Conservation (phyloP, 2,113 vertebrate genomes). For the Xyliphius kryptos region DNA sequence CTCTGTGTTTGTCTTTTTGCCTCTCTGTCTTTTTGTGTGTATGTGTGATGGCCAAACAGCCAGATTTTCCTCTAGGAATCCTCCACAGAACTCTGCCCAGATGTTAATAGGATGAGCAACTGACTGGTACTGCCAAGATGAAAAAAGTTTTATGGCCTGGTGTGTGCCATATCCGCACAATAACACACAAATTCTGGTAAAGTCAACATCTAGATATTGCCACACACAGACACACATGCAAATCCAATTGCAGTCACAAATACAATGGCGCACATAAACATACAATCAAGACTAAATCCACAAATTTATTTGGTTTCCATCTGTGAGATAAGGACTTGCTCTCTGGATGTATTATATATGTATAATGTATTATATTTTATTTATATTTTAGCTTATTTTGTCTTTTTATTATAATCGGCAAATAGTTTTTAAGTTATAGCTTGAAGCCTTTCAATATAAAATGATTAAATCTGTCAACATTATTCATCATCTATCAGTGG, state of each 20-base stretch:
- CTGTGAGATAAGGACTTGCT: background rate
- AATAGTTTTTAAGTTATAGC: no score
- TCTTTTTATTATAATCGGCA: no score
- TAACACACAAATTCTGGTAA: constrained; percentile 24
- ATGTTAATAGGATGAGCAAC: background rate
- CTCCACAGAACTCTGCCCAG: constrained; percentile 20
- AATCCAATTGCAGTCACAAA: constrained; percentile 9
- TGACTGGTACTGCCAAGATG: constrained; percentile 16
- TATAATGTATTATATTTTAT: no score
- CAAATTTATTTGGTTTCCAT: constrained; percentile 6
- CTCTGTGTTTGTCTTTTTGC: no score
- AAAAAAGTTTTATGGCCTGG: constrained; percentile 10
- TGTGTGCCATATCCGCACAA: constrained; percentile 25
- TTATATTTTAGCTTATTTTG: no score
- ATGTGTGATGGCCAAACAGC: constrained; percentile 7
- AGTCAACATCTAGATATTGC: constrained; percentile 21
- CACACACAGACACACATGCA: constrained; percentile 6
- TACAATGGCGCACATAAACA: background rate
- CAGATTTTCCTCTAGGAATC: constrained; percentile 22
- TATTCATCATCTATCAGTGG: no score
- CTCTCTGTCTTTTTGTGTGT: constrained; percentile 1
- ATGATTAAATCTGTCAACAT: no score
- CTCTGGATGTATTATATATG: no score
- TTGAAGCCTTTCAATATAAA: no score
- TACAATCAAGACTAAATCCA: background rate